Evolutionary conservation across 2,797 vertebrate genomes (phyloP).

Genomic region (Protonibea diacanthus): DNA sequence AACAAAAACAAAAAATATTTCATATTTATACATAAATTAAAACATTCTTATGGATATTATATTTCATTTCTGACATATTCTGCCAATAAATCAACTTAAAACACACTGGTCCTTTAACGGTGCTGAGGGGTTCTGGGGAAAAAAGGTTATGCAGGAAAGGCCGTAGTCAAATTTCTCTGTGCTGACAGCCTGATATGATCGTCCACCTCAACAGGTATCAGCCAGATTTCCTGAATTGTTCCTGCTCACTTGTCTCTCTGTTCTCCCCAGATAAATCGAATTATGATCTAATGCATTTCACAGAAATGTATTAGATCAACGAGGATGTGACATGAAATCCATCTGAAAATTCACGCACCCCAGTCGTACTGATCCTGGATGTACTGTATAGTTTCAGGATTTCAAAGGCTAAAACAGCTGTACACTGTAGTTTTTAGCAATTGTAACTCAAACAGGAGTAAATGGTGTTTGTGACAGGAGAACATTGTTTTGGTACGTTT

Average conservation of each 20-base stretch:
- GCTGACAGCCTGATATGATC: not conserved
- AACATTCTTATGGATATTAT: no score
- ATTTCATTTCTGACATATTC: no score
- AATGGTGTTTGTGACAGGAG: not conserved
- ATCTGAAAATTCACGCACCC: not conserved
- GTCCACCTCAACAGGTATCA: not conserved
- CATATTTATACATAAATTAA: no score
- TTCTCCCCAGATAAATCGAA: slow-evolving; percentile 11
- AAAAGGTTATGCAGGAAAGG: not conserved
- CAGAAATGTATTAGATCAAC: not conserved
- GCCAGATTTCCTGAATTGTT: slow-evolving; percentile 15
- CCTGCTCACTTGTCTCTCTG: not conserved
- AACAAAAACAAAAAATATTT: no score
- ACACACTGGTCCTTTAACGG: not conserved
- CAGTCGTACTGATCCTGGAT: not conserved
- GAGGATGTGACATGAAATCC: not conserved
- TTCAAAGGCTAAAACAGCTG: not conserved
- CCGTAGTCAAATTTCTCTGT: slow-evolving; percentile 1
- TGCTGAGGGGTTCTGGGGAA: no score
- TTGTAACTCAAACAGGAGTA: not conserved
- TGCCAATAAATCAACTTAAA: no score
- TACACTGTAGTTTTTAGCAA: not conserved
- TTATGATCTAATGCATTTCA: not conserved
- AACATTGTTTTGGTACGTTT: no score
- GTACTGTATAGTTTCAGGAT: no score